Base-by-base conservation (phyloP, 92 coral and sea anemone species). In the Siderastrea siderea region DNA sequence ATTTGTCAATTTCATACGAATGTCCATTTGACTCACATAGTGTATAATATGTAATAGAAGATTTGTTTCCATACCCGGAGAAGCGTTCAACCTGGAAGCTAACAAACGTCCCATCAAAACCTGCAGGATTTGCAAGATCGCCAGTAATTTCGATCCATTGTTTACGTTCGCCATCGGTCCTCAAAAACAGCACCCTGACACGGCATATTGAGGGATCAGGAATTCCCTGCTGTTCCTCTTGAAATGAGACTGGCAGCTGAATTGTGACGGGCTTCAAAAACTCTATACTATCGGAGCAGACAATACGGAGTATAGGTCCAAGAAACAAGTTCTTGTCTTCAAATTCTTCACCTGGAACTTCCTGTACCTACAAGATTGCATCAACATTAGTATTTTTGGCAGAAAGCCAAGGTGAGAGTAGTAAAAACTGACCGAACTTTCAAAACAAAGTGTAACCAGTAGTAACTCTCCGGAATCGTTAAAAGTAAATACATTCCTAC, bases 181-280 rank as follows among this genome's bases (percentile, higher is more conserved):
- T 74, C 44, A 84, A 46, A 47, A 84, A 84, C 43, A 84, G 44
- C 14, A 84, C 71, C 55, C 74, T 84, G 14, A 75, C 74, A 2
- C 73, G 88, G 43, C 81, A 74, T 26, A 47, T 1, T 6, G 88
- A 49, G 15, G 10, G 74, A 12, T 74, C 64, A 1, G 82, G 88
- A 74, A 66, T 74, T 15, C 17, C 73, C 12, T 48, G n/a, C 8
- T 55, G 54, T 4, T 61, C 63, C 15, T 58, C 48, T 84, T 55
- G 14, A 15, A 74, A 55, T 4, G 65, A 84, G 50, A 84, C 55
- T 62, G 88, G 88, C 48, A 84, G 15, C 74, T 50, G 71, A 3
- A 84, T 74, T 46, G 88, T 74, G 14, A 84, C 88, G 6, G 88
- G 82, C 74, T 49, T 84, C 47, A 43, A 63, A 57, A 84, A 84